Conservation (phyloP, 2,113 vertebrate genomes). For the Poeciliopsis retropinna region DNA sequence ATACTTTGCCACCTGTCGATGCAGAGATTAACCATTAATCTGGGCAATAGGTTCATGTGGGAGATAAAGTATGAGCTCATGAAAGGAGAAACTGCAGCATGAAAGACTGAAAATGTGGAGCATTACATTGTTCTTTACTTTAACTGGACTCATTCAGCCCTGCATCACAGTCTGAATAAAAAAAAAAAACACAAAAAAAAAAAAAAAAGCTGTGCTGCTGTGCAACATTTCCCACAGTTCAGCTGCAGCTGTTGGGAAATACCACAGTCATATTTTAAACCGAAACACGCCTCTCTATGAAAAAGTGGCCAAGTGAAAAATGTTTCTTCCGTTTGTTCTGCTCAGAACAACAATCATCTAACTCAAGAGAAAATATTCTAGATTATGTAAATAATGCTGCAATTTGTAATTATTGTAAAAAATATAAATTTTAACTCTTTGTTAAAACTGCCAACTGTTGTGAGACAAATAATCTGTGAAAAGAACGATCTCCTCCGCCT, state of each 20-base stretch:
- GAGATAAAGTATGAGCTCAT: conserved; percentile 44
- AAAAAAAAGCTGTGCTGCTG: conserved; percentile 46
- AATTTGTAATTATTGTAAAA: too few species aligned
- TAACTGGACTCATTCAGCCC: neutral
- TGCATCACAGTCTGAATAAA: conserved; percentile 20
- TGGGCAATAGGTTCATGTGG: conserved; percentile 32
- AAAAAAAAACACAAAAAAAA: too few species aligned
- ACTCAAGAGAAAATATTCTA: neutral
- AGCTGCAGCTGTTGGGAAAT: conserved; percentile 75
- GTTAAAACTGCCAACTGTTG: too few species aligned
- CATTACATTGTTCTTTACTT: neutral
- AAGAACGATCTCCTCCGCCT: too few species aligned
- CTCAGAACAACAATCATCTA: neutral
- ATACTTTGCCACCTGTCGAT: conserved; percentile 60
- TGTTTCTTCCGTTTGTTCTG: conserved; percentile 14
- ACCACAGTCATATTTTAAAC: conserved; percentile 59
- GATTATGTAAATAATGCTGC: too few species aligned
- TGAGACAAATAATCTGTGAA: too few species aligned
- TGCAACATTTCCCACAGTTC: conserved; percentile 65
- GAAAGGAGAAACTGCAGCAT: conserved; percentile 27
- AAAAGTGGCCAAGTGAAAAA: conserved; percentile 17
- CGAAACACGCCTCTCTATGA: conserved; percentile 33
- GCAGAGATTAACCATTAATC: conserved; percentile 74
- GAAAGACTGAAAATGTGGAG: conserved; percentile 6
- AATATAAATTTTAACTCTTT: too few species aligned